Evolutionary conservation across 2,888 invertebrate genomes (phyloP), one percentile per base, ranked within the genome.

Genomic region (Scaptomyza cyrtandrae): DNA sequence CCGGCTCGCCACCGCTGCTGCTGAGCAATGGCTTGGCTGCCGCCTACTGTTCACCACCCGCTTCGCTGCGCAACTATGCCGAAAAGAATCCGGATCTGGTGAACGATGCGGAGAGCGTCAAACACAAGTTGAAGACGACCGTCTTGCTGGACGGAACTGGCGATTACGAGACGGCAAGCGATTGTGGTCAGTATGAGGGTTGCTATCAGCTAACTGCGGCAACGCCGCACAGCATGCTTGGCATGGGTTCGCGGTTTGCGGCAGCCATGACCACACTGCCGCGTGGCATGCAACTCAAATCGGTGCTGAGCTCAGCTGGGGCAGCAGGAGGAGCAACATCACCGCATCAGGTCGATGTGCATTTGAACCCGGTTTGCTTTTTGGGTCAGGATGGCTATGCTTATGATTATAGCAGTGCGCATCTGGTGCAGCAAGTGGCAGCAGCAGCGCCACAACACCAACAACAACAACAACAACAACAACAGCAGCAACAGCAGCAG

Each of bases 61-160:
- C 93, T 1, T 90, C 92, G n/a, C 77, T 93, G 75, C 91, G 93
- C 60, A 93, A 93, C 71, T 93, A 93, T 79, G 92, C 81, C 53
- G 96, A 96, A 90, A 95, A 95, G 91, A 96, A 96, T 92, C 96
- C 96, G 59, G 96, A 96, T 92, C 93, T 96, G 90, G 95, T 96
- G 90, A 96, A 95, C 92, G 96, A 96, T 90, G 95, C 91, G 16
- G 95, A 95, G 92, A 95, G 93, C 16, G 93, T 93, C 1, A 93
- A 93, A 52, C 93, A 93, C 63, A 93, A 93, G 91, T 77, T 92
- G 90, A 80, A 91, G 91, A 69, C 92, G 68, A 73, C 93, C 78
- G 72, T 92, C 71, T 75, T 89, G 0, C 90, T 92, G 33, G 93
- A 93, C 50, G 92, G 91, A 2, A 90, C 91, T 29, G 78, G 71